Base-by-base conservation (phyloP, 2,888 invertebrate genomes). In the Diogma glabrata region DNA sequence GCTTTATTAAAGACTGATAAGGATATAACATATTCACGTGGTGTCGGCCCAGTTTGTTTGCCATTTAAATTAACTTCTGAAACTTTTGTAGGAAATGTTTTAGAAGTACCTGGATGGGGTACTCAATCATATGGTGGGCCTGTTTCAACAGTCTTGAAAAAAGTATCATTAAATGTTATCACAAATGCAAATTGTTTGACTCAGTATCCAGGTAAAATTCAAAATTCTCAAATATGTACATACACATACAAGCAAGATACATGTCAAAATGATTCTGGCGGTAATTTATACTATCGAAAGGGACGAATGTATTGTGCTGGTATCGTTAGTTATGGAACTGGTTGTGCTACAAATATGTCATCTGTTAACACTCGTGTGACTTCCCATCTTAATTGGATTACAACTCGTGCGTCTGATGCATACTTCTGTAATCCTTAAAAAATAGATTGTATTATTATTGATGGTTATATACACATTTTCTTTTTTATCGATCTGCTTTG, bases 1-100 rank as follows among this genome's bases (percentile, higher is more conserved):
- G 75, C 74, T 0, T 47, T 80, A 6, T 54, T 78, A 0, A 62
- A 66, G 48, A 71, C 75, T 0, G 50, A 49, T 1, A 59, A 56
- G 0, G 16, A 51, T 0, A 77, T 81, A 0, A 53, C 55, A 4
- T 79, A 72, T 60, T 74, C 66, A 12, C 59, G 69, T 1, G 67
- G 70, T 46, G 76, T 81, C 12, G 78, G 77, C 0, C 81, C 81
- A 0, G 74, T 70, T 51, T 82, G 81, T 60, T 63, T 82, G 26
- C 81, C 81, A 1, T 60, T 51, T 23, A 52, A 52, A 30, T 30
- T 17, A 6, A 33, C 38, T 23, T 26, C 51, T 50, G 4, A 52
- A 36, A 12, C 49, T 24, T 57, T 59, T 52, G 54, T 53, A 12
- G 51, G 53, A 16, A 36, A 38, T 30, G 33, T 49, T 5, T 49